Evolutionary conservation across 2,888 invertebrate species (phyloP), one percentile per base, ranked within the genome.

Genomic region (Parnassius smintheus): DNA sequence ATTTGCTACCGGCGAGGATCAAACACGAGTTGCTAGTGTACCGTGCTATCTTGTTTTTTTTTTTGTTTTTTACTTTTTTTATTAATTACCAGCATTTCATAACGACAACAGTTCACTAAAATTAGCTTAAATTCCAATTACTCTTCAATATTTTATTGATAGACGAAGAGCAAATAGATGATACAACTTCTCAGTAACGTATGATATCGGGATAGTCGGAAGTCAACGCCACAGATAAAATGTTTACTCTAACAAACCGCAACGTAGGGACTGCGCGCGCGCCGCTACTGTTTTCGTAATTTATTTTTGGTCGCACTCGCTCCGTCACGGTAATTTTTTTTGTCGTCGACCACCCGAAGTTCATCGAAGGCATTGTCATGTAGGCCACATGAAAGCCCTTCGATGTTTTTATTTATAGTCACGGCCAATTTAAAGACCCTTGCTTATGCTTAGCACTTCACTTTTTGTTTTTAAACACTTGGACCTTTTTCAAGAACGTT

Each of bases 161-260:
- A 45, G 22, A 46, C n/a, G 22, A 55, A 35, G 35, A 35, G 3
- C 48, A 42, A n/a, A 56, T 25, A 13, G 42, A 13, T 53, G 57
- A 57, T 53, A 62, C 49, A 48, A 49, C 41, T 62, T 62, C 62
- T 44, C 45, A 42, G 58, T 62, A 62, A 49, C 13, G 4, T n/a
- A 48, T 35, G 52, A 62, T 58, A 54, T 59, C 13, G 41, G 56
- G 54, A 50, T 54, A 53, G 45, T 44, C 55, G 56, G 54, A 57
- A 62, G 57, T 58, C 53, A 2, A 62, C 62, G 62, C 45, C 58
- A 62, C 49, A 54, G 62, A 62, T 55, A 51, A 58, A 62, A 45
- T 62, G 62, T 62, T 62, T 62, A 62, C 45, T 45, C 58, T 50
- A 59, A 56, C 58, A 59, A 59, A 62, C 58, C 62, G 62, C 62